Conservation (phyloP, 2,113 vertebrate species). For the Nematolebias whitei region DNA sequence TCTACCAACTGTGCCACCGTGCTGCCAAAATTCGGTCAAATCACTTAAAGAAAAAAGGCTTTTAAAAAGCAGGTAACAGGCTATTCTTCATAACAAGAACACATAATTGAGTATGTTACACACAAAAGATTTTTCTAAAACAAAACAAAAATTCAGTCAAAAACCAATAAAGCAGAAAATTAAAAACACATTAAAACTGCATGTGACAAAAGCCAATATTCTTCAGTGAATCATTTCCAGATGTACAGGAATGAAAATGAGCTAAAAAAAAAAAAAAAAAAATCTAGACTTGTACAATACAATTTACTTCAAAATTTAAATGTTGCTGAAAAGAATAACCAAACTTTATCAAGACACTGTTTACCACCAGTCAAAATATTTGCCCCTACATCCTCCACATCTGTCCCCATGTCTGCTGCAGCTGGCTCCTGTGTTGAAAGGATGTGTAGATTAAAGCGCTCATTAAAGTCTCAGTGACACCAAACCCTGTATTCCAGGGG, state of each 20-base stretch:
- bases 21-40: not conserved
- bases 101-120: no score
- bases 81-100: no score
- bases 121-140: conserved; percentile 21
- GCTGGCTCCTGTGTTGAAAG: conserved; percentile 51
- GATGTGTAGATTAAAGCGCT: conserved; percentile 70
- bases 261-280: conserved; percentile 56
- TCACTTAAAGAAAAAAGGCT: no score
- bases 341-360: conserved; percentile 75
- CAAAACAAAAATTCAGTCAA: not conserved
- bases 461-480: conserved; percentile 57
- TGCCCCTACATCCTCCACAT: conserved; percentile 54
- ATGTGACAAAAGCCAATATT: conserved; percentile 1
- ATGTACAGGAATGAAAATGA: conserved; percentile 47
- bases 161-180: no score
- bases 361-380: conserved; percentile 75
- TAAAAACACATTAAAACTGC: not conserved
- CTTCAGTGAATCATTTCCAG: conserved; percentile 51
- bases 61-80: no score
- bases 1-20: no score
- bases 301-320: conserved; percentile 57
- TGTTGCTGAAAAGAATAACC: conserved; percentile 64
- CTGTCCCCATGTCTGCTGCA: conserved; percentile 54
- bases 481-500: conserved; percentile 48
- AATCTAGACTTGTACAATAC: conserved; percentile 29